Evolutionary conservation across 2,888 invertebrate genomes (phyloP), one percentile per base, ranked within the genome.

Genomic region (Drosophila quasianomalipes): DNA sequence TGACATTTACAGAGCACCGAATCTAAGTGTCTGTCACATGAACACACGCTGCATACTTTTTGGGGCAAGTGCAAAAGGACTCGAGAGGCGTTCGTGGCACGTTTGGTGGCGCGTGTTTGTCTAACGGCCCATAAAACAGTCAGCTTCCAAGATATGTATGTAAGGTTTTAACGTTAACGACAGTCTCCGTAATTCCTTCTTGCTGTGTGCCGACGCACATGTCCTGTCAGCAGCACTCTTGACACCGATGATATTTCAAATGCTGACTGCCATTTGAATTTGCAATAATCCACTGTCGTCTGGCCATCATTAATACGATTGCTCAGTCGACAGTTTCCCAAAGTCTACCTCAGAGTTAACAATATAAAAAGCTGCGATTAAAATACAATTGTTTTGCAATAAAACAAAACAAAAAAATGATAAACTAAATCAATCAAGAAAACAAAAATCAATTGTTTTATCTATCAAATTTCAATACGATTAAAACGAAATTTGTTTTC

Each of bases 241-340:
- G 31, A 9, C 7, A 16, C 44, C 62, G 33, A 37, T 33, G 49
- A 35, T 37, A 39, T 47, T 57, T 22, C 22, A 49, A 51, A 51
- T 60, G 33, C 4, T 37, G 54, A 10, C 47, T 41, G 54, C 14
- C 62, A 54, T 72, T 82, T 37, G 53, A 85, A 83, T 85, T 85
- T 68, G 68, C 47, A 26, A 65, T 82, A 76, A 71, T 72, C 60
- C 72, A 71, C 52, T 70, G 81, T 85, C 84, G 26, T 47, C 47
- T 86, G 86, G 84, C 61, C 77, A 83, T 83, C 89, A 80, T 89
- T 83, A 80, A 85, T 85, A 73, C 73, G 10, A 57, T 52, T n/a
- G 70, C 55, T 54, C 33, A 35, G 31, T 26, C 26, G 63, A 63
- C 63, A 52, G 59, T 60, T 58, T 41, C n/a, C 37, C 26, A 16